Evolutionary conservation across 2,797 vertebrate species (phyloP).

Genomic region (Micromesistius poutassou): DNA sequence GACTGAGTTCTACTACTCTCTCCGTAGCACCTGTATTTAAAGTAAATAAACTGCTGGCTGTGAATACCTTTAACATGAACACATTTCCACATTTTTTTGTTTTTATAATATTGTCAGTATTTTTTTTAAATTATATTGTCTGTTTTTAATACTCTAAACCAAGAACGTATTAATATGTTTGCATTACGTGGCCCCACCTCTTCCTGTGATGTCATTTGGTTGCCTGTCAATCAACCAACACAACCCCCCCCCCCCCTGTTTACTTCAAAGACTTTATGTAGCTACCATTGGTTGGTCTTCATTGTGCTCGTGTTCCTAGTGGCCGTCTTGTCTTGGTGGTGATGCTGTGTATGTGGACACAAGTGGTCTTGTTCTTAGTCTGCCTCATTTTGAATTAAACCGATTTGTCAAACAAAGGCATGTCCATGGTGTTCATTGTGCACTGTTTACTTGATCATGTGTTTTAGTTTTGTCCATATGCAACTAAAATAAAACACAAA

Average conservation of each 20-base stretch:
- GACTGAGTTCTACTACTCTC: too few relatives aligned
- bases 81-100: too few relatives aligned
- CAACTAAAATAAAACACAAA: neutral
- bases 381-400: conserved; percentile 23
- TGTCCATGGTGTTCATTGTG: neutral
- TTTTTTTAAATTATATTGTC: too few relatives aligned
- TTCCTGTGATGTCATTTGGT: neutral
- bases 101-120: too few relatives aligned
- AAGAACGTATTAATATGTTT: neutral
- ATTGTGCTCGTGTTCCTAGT: conserved; percentile 10
- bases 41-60: too few relatives aligned
- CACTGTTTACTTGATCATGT: neutral
- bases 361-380: neutral
- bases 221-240: neutral
- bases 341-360: neutral
- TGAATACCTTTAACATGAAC: too few relatives aligned
- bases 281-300: neutral
- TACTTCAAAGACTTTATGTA: neutral
- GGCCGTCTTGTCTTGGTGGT: conserved; percentile 8
- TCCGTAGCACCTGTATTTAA: too few relatives aligned
- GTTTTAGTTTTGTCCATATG: too few relatives aligned
- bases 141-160: neutral
- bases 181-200: neutral
- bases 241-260: neutral
- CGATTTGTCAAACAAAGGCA: neutral